phyloP scores from a whole-genome alignment of 2,113 vertebrate species.

The Cranoglanis bouderius region DNA sequence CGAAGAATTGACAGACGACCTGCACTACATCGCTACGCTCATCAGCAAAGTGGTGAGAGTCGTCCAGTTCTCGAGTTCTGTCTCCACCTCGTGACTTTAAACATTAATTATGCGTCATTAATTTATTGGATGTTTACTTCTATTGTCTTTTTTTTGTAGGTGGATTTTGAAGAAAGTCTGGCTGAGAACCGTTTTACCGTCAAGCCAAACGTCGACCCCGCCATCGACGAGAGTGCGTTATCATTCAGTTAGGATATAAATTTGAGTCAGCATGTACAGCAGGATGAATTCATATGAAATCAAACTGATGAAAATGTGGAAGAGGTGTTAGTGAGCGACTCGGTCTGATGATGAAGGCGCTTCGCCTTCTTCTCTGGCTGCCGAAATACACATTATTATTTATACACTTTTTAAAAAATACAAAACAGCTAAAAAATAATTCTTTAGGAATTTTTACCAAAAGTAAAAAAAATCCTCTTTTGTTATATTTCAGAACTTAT shows the following conservation, averaged over 20 bases:
- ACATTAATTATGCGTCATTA: too few species aligned
- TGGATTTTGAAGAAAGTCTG: slow-evolving; percentile 88
- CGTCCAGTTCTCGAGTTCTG: not conserved
- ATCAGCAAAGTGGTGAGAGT: slow-evolving; percentile 83
- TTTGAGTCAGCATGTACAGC: too few species aligned
- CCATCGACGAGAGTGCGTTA: slow-evolving; percentile 85
- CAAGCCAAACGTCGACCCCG: slow-evolving; percentile 85
- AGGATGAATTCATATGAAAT: not conserved
- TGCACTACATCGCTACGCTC: slow-evolving; percentile 82
- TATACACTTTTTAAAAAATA: too few species aligned
- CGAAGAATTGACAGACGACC: slow-evolving; percentile 83
- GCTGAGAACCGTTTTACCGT: slow-evolving; percentile 86
- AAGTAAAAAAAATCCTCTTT: too few species aligned
- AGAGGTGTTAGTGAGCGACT: not conserved
- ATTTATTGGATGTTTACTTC: not conserved
- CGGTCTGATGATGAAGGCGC: not conserved
- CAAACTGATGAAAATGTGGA: not conserved
- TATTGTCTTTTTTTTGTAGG: slow-evolving; percentile 56
- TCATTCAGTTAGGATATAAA: too few species aligned
- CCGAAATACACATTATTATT: too few species aligned
- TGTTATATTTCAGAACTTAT: not conserved
- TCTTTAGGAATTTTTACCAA: too few species aligned
- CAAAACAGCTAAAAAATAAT: too few species aligned
- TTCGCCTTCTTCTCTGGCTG: not conserved
- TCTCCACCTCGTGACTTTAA: not conserved